Evolutionary conservation across 2,888 invertebrate genomes (phyloP), one percentile per base, ranked within the genome.

Genomic region (Leistus spinibarbis): DNA sequence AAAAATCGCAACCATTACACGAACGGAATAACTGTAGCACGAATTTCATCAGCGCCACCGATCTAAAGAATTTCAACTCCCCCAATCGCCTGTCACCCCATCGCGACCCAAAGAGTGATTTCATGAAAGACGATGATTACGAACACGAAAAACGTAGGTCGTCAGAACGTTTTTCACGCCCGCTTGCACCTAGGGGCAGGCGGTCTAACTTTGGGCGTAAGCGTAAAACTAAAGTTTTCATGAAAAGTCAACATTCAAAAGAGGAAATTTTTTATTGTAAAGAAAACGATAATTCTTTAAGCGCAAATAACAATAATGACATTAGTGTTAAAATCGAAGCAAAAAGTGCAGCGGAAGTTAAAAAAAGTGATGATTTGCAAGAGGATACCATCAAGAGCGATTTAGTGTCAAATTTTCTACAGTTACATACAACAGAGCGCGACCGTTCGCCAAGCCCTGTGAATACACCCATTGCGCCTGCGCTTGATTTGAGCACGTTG

Each of bases 101-200:
- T 77, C 80, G 85, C 57, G 81, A 80, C 69, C 78, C 77, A 20
- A 77, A 76, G 40, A 79, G 77, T 56, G 77, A 69, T 10, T 86
- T 78, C 19, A 63, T 75, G 54, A 75, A 75, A 75, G 88, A 88
- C 74, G 88, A 88, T 78, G 90, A 91, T 74, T 87, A 88, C 80
- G 91, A 91, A 80, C 89, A 90, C 73, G 91, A 92, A 80, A 86
- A 88, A 69, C 84, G 91, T 10, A 86, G 91, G 78, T 90, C 88
- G 78, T 89, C 88, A 80, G 91, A 92, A 81, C 86, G 91, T 69
- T 90, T 92, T 83, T 88, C 91, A 79, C 87, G 90, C 77, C 88
- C 90, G 2, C 85, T 90, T 13, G 88, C 88, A 13, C 88, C 89
- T 2, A 88, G 89, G 64, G 89, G 88, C 19, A 88, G 90, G 71